Conservation (phyloP, 2,797 vertebrate species). For the Crocidura indochinensis region DNA sequence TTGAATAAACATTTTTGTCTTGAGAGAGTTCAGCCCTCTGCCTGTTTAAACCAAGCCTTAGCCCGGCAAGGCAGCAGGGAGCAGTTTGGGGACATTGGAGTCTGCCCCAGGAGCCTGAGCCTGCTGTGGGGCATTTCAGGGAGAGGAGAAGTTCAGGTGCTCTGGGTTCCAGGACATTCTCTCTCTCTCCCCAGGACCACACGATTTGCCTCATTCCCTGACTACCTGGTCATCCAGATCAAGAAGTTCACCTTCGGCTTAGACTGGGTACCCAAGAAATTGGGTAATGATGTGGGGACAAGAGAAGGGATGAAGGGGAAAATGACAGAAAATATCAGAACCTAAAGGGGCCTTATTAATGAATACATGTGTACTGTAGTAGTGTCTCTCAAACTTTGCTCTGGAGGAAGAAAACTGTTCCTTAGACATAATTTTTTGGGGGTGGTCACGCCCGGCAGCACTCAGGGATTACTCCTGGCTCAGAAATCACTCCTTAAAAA, state of each 20-base stretch:
- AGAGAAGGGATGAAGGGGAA: slow-evolving; percentile 18
- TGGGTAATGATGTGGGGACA: slow-evolving; percentile 92
- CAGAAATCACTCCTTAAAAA: no score
- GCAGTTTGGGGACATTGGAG: not conserved
- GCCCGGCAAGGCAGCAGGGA: not conserved
- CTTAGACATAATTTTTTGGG: no score
- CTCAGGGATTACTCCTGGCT: no score
- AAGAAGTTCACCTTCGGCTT: slow-evolving; percentile 99
- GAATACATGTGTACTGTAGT: not conserved
- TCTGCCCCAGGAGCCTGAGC: not conserved
- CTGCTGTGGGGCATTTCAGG: not conserved
- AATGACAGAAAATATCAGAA: slow-evolving; percentile 37
- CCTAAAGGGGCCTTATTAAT: slow-evolving; percentile 9
- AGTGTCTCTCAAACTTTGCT: slow-evolving; percentile 33
- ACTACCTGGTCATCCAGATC: slow-evolving; percentile 99
- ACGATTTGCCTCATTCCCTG: slow-evolving; percentile 98
- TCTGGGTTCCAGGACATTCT: slow-evolving; percentile 69
- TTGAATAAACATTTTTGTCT: no score
- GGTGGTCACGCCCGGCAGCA: no score
- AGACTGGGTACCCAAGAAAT: slow-evolving; percentile 99
- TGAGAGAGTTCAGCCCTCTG: not conserved
- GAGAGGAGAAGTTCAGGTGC: slow-evolving; percentile 25
- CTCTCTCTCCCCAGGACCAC: slow-evolving; percentile 93
- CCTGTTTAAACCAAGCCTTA: not conserved
- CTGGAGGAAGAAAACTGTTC: not conserved